Base-by-base conservation (phyloP, 2,113 vertebrate species). In the Tetraodon nigroviridis region DNA sequence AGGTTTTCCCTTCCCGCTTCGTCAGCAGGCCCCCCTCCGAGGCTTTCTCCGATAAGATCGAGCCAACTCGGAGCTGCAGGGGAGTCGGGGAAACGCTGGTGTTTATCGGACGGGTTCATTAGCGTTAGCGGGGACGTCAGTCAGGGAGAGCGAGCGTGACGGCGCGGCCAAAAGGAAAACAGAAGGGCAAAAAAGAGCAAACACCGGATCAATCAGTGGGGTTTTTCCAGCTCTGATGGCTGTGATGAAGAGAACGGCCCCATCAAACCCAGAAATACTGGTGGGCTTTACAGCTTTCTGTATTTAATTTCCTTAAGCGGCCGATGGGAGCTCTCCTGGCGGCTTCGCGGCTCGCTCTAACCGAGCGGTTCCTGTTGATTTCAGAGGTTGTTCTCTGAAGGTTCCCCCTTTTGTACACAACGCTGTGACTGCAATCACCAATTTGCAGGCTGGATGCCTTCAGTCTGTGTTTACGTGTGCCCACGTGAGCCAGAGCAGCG, bases 71-170 rank as follows among this genome's bases (percentile, higher is more conserved):
- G 76, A 75, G 69, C 78, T 76, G 54, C 75, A 22, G 50, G 71
- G 24, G 81, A 76, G 73, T 54, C 79, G 71, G 65, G 67, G 75
- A 86, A 65, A 67, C 74, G 58, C 55, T 67, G 55, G 13, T 75
- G 75, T 88, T 86, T 85, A 88, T 83, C 62, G 69, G 68, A 64
- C 76, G 47, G 61, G 44, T 55, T 37, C 60, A 69, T 68, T 76
- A 80, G 78, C 64, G 77, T 88, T 89, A 87, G 79, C 79, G 80
- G 80, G 87, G 81, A 79, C 76, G 85, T 86, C 86, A 85, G 86
- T 89, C 85, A 87, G 32, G 40, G 58, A 78, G 85, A 88, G 82
- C 85, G 84, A 82, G 80, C 71, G 64, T 75, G 88, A 87, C 81
- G 67, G 81, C 80, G 67, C 80, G 52, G 64, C 65, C 56, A 70